Evolutionary conservation across 2,888 invertebrate genomes (phyloP), one percentile per base, ranked within the genome.

Genomic region (Nemotelus pantherinus): DNA sequence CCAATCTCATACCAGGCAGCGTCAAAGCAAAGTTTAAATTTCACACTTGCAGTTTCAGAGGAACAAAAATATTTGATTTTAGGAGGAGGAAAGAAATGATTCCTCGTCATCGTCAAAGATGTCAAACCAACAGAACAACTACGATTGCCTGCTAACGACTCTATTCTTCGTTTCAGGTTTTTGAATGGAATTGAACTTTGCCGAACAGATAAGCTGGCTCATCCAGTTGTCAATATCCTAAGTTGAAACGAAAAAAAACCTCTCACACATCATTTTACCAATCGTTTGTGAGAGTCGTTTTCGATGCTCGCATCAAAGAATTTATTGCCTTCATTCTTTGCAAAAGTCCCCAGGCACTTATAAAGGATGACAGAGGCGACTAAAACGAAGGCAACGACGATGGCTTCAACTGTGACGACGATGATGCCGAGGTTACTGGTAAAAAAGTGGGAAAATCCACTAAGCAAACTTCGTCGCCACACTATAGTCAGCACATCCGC

Each of bases 301-400:
- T 74, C 63, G 48, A 60, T 41, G 74, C 45, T 74, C 74, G 60
- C 74, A 74, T 74, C 74, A 74, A 74, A 74, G 74, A 74, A 74
- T 74, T 74, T 74, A 74, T 74, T 74, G 74, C 74, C 74, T 60
- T 74, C 74, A 74, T 74, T 74, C 74, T 74, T 74, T 74, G 63
- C 44, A 47, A 43, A 43, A 74, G 50, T 74, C 74, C 74, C 74
- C 60, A 60, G 74, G 63, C 74, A 50, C 63, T 63, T 74, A 63
- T 74, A 74, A 74, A 74, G 63, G 53, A 70, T 43, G 70, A 70
- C 41, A 55, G 7, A 55, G 70, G 25, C 67, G 2, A 67, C 47
- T 67, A 48, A n/a, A 39, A 48, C 25, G 67, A 39, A 67, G 67
- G 10, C 10, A 25, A 25, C 4, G 57, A 25, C 10, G 57, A 57